Conservation (phyloP, 1,140 invertebrate species). For the Ceratosolen solmsi region DNA sequence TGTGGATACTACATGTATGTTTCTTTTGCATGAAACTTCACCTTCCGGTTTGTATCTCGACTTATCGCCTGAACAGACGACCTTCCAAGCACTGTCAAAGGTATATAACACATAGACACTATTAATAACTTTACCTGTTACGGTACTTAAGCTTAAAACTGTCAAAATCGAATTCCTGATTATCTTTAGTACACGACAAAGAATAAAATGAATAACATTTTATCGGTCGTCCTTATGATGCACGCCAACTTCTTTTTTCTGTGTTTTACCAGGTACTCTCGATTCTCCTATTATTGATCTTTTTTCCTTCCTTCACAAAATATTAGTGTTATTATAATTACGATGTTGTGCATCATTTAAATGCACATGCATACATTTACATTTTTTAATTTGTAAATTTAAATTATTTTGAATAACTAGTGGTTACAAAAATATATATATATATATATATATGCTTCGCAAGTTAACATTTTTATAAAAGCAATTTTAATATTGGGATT, state of each 20-base stretch:
- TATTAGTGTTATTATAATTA: not conserved
- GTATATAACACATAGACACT: conserved; percentile 63
- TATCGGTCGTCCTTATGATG: conserved; percentile 49
- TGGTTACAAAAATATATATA: too few species aligned
- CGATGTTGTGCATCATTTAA: not conserved
- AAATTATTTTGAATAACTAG: not conserved
- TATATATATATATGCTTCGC: not conserved
- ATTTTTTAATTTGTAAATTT: not conserved
- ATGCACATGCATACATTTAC: not conserved
- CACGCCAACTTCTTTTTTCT: conserved; percentile 31
- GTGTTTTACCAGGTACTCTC: conserved; percentile 42
- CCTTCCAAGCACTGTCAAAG: conserved; percentile 67
- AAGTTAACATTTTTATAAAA: not conserved
- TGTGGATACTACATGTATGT: conserved; percentile 57
- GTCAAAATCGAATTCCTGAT: conserved; percentile 30
- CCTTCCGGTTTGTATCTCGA: conserved; percentile 66
- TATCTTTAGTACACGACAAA: not conserved
- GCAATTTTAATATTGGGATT: not conserved
- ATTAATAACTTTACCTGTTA: conserved; percentile 61
- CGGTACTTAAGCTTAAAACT: conserved; percentile 54
- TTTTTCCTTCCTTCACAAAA: not conserved
- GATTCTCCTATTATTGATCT: not conserved
- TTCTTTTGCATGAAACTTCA: conserved; percentile 70
- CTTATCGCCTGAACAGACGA: conserved; percentile 68
- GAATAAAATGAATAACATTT: conserved; percentile 9